A percentile compares a stretch with the other conserved stretches of the same genome.
Conservation (phyloP, 2,888 invertebrate genomes). For the Macaria notata region DNA sequence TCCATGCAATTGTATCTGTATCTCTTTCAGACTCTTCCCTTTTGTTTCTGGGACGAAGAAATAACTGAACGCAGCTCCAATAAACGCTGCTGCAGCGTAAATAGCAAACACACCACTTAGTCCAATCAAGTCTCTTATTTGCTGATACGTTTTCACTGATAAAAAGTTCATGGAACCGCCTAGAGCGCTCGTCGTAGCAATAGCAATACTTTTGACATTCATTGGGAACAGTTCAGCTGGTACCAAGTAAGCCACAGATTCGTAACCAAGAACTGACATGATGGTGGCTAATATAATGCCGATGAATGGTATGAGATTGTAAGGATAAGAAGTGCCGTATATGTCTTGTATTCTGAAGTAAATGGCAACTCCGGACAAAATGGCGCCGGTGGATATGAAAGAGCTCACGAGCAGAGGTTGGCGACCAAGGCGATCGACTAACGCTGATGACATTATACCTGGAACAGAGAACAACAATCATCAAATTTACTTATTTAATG, state of each 20-base stretch:
- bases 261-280: conserved; percentile 64
- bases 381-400: conserved; percentile 51
- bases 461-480: conserved; percentile 30
- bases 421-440: conserved; percentile 67
- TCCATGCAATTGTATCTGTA: conserved; percentile 75
- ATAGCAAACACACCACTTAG: conserved; percentile 73
- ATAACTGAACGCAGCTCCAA: conserved; percentile 67
- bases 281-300: conserved; percentile 60
- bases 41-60: conserved; percentile 79
- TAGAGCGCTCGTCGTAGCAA: conserved; percentile 68
- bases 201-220: conserved; percentile 79
- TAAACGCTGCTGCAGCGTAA: conserved; percentile 63
- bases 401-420: conserved; percentile 71
- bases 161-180: conserved; percentile 69
- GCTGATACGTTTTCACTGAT: conserved; percentile 74
- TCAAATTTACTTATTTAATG: too few species aligned
- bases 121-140: conserved; percentile 66
- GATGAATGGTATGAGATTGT: conserved; percentile 61
- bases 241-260: conserved; percentile 71
- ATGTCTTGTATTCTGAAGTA: conserved; percentile 55
- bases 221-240: conserved; percentile 81
- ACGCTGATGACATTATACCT: conserved; percentile 59
- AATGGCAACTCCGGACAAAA: conserved; percentile 46
- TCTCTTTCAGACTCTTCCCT: conserved; percentile 79
- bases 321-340: conserved; percentile 31